Percentiles rank a stretch among this genome's conserved stretches.
phyloP scores from a whole-genome alignment of 1,140 invertebrate species.

The Lethrus apterus region DNA sequence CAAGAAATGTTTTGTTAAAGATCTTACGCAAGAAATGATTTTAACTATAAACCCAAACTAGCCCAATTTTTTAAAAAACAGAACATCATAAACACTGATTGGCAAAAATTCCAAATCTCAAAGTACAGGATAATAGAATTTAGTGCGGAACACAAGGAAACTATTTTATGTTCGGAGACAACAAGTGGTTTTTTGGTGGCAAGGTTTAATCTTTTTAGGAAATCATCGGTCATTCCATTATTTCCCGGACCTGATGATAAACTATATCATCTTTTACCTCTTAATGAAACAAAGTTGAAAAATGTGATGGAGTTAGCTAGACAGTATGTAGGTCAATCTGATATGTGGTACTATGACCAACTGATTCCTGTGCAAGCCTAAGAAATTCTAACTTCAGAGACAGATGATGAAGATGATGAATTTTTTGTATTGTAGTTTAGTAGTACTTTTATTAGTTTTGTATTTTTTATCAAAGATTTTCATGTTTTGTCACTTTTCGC shows the following conservation, averaged over 20 bases:
- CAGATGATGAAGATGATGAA: not conserved
- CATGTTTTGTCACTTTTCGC: too few relatives aligned
- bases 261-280: not conserved
- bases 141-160: not conserved
- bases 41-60: not conserved
- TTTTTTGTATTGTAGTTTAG: too few relatives aligned
- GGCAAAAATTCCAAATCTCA: slow-evolving; percentile 1
- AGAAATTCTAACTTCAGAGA: not conserved
- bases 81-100: not conserved
- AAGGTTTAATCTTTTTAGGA: not conserved
- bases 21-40: not conserved
- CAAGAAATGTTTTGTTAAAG: not conserved
- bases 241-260: too few relatives aligned
- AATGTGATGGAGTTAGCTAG: not conserved
- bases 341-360: slow-evolving; percentile 1
- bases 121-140: slow-evolving; percentile 3
- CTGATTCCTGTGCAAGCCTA: not conserved
- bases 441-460: too few relatives aligned
- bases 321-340: slow-evolving; percentile 2
- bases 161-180: not conserved
- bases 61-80: not conserved
- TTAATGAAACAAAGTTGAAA: not conserved
- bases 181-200: not conserved
- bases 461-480: too few relatives aligned
- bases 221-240: not conserved